These are phyloP conservation scores for Belonocnema kinseyi DNA, from an alignment of 1,140 invertebrate species.

Conservation along the genomic window DNA sequence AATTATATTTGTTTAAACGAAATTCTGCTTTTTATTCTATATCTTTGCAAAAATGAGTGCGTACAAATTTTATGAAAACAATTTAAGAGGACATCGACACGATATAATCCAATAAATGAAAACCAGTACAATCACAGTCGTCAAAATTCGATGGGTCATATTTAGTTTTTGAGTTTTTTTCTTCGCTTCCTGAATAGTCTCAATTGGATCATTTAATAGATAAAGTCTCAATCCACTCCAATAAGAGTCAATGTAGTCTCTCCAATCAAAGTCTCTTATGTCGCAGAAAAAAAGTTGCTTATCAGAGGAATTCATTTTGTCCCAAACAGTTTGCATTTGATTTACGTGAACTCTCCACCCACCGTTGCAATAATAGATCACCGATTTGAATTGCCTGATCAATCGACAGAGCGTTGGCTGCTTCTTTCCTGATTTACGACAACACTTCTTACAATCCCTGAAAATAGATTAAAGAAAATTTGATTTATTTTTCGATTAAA, in stretches of 20 bases:
- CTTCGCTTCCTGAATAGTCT: conserved; percentile 65
- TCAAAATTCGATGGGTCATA: conserved; percentile 37
- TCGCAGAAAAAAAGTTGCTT: conserved; percentile 79
- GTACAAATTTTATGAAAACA: background rate
- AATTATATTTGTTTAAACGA: background rate
- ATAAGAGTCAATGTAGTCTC: conserved; percentile 77
- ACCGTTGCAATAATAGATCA: conserved; percentile 69
- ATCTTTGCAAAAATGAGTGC: conserved; percentile 27
- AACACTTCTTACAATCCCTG: background rate
- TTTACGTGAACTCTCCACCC: conserved; percentile 76
- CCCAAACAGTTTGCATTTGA: conserved; percentile 74
- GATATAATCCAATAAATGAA: conserved; percentile 38
- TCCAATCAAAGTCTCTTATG: conserved; percentile 78
- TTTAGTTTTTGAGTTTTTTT: conserved; percentile 32
- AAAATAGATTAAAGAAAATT: conserved; percentile 46
- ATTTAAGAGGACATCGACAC: conserved; percentile 13
- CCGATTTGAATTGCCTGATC: background rate
- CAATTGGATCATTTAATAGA: conserved; percentile 72
- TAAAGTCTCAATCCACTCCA: conserved; percentile 77
- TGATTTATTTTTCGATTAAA: no score
- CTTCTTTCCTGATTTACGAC: conserved; percentile 4
- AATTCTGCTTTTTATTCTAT: background rate
- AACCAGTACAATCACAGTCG: conserved; percentile 3
- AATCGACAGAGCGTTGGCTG: background rate
- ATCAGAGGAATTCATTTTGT: conserved; percentile 76